Conservation (phyloP, 2,888 invertebrate species). For the Drosophila parthenogenetica region DNA sequence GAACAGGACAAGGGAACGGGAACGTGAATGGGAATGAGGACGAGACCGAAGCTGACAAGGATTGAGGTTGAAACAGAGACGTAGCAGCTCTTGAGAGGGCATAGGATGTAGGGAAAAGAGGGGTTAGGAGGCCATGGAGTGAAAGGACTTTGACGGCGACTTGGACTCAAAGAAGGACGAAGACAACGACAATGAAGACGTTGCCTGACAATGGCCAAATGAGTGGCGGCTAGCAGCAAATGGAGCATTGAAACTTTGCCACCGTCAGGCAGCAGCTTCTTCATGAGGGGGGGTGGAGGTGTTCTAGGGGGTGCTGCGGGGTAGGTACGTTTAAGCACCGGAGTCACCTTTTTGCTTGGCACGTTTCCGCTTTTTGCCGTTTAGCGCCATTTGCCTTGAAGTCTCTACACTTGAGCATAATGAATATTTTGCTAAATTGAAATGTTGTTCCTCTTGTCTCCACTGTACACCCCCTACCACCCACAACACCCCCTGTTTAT, state of each 20-base stretch:
- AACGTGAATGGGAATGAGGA: not conserved
- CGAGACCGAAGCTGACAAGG: slow-evolving; percentile 13
- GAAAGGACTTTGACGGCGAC: not conserved
- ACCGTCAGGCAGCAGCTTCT: not conserved
- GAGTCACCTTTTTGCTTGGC: slow-evolving; percentile 61
- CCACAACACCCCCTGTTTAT: not conserved
- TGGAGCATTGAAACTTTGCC: slow-evolving; percentile 14
- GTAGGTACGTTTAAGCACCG: not conserved
- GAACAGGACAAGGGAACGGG: too few relatives aligned
- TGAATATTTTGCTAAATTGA: slow-evolving; percentile 79
- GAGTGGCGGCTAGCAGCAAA: slow-evolving; percentile 16
- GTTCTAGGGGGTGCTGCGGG: not conserved
- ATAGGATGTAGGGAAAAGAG: not conserved
- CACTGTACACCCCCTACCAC: not conserved
- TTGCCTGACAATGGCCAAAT: slow-evolving; percentile 63
- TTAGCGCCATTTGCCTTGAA: slow-evolving; percentile 66
- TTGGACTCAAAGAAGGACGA: slow-evolving; percentile 8
- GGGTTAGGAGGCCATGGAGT: not conserved
- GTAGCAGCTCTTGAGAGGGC: slow-evolving; percentile 3
- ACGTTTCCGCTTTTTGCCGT: slow-evolving; percentile 76
- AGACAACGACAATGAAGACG: slow-evolving; percentile 62
- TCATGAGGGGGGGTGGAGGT: too few relatives aligned
- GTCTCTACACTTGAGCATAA: slow-evolving; percentile 72
- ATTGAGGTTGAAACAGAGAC: slow-evolving; percentile 22
- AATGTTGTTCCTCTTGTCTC: slow-evolving; percentile 67